Conservation (phyloP, 2,888 invertebrate species). For the Eurytoma adleriae region DNA sequence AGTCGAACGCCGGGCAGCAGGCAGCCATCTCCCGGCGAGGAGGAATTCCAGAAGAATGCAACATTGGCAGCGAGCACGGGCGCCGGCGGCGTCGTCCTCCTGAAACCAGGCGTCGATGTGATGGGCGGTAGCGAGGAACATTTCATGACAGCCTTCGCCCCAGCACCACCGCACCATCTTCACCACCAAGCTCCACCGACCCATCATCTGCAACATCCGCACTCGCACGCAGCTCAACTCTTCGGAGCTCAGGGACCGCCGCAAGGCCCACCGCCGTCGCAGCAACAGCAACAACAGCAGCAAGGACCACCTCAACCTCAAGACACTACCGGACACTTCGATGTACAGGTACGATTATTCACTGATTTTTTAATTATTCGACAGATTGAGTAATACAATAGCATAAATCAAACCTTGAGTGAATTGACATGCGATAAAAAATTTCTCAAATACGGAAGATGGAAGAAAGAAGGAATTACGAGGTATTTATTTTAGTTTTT, state of each 20-base stretch:
- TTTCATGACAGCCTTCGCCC: constrained; percentile 75
- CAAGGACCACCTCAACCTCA: constrained; percentile 74
- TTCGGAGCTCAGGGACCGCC: constrained; percentile 74
- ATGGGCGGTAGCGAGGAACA: constrained; percentile 73
- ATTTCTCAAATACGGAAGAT: background rate
- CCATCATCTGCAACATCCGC: constrained; percentile 78
- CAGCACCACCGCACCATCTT: constrained; percentile 77
- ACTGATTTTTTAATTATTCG: background rate
- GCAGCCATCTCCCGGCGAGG: constrained; percentile 94
- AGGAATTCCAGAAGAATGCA: constrained; percentile 82
- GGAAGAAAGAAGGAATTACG: too few relatives aligned
- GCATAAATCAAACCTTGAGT: background rate
- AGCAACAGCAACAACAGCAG: constrained; percentile 75
- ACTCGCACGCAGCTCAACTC: constrained; percentile 76
- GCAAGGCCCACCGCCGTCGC: constrained; percentile 72
- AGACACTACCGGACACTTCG: constrained; percentile 73
- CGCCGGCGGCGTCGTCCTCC: constrained; percentile 77
- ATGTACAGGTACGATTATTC: constrained; percentile 70
- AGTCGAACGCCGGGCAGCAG: constrained; percentile 94
- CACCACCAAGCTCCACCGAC: constrained; percentile 77
- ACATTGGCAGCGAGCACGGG: constrained; percentile 72
- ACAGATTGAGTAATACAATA: background rate
- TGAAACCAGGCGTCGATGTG: constrained; percentile 76
- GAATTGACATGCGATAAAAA: background rate
- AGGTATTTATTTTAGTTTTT: too few relatives aligned